A percentile compares a stretch with the other conserved stretches of the same genome.
phyloP scores from a whole-genome alignment of 2,113 vertebrate genomes.

The Urocolius indicus region DNA sequence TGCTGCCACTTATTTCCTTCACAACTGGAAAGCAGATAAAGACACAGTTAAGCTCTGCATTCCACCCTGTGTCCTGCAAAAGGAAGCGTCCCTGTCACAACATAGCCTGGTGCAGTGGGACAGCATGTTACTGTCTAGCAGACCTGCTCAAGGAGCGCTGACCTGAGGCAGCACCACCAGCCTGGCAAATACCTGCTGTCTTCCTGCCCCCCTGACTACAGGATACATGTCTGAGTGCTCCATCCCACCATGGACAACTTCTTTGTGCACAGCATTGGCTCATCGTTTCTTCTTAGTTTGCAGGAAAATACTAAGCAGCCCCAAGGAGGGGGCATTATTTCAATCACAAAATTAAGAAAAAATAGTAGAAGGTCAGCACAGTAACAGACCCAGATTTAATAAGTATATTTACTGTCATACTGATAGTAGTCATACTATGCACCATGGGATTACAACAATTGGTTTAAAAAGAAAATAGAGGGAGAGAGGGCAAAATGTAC shows the following conservation, averaged over 20 bases:
- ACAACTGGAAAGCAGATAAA: not conserved
- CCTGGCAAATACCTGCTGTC: fast-evolving
- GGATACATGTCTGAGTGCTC: fast-evolving
- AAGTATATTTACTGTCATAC: not conserved
- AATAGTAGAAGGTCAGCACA: not conserved
- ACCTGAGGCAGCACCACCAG: not conserved
- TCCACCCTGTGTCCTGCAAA: not conserved
- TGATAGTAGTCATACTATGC: not conserved
- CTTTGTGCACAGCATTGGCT: not conserved
- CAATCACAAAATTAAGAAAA: not conserved
- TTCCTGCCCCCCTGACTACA: not conserved
- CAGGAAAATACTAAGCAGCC: not conserved
- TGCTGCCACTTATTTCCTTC: not conserved
- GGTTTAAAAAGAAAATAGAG: not conserved
- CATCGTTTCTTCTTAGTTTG: not conserved
- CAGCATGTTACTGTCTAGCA: not conserved
- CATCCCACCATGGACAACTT: not conserved
- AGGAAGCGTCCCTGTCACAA: fast-evolving
- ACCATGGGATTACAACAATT: not conserved
- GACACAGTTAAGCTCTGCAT: fast-evolving
- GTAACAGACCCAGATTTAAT: not conserved
- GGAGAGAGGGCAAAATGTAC: not conserved
- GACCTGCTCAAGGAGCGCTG: fast-evolving
- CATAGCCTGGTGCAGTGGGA: not conserved
- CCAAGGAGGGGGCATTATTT: not conserved